These are phyloP conservation scores for Drosophila saltans DNA, from an alignment of 1,140 invertebrate species.

Conservation along the genomic window DNA sequence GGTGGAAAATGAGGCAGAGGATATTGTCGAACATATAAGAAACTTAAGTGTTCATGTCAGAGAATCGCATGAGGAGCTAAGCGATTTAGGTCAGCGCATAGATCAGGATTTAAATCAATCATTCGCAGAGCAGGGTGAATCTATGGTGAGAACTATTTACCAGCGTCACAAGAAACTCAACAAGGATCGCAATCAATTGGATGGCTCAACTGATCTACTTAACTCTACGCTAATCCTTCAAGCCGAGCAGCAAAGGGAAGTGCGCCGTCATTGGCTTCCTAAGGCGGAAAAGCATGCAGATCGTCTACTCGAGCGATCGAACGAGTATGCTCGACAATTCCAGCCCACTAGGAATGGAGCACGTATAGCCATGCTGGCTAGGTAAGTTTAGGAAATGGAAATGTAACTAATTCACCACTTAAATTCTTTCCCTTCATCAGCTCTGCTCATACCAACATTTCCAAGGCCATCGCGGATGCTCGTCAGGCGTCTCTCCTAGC, in stretches of 20 bases:
- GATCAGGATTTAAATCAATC: conserved; percentile 55
- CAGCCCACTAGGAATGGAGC: conserved; percentile 79
- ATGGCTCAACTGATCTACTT: conserved; percentile 35
- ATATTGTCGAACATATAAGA: conserved; percentile 82
- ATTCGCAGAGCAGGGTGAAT: conserved; percentile 54
- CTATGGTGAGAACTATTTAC: conserved; percentile 35
- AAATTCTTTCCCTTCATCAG: conserved; percentile 83
- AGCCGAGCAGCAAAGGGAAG: conserved; percentile 63
- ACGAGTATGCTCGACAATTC: conserved; percentile 85
- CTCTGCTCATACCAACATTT: conserved; percentile 92
- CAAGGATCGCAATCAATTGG: conserved; percentile 51
- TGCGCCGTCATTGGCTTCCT: conserved; percentile 75
- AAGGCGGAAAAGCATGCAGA: conserved; percentile 88
- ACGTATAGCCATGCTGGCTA: conserved; percentile 77
- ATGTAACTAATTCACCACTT: neutral
- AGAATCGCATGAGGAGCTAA: conserved; percentile 61
- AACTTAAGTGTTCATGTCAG: conserved; percentile 67
- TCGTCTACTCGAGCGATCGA: conserved; percentile 86
- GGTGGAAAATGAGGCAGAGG: conserved; percentile 83
- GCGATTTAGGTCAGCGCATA: conserved; percentile 44
- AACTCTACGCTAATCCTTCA: conserved; percentile 57
- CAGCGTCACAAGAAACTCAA: conserved; percentile 49
- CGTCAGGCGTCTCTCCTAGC: conserved; percentile 86
- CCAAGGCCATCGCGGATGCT: conserved; percentile 88
- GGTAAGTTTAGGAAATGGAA: conserved; percentile 76